phyloP scores from a whole-genome alignment of 2,888 invertebrate species.

The Oligia strigilis region DNA sequence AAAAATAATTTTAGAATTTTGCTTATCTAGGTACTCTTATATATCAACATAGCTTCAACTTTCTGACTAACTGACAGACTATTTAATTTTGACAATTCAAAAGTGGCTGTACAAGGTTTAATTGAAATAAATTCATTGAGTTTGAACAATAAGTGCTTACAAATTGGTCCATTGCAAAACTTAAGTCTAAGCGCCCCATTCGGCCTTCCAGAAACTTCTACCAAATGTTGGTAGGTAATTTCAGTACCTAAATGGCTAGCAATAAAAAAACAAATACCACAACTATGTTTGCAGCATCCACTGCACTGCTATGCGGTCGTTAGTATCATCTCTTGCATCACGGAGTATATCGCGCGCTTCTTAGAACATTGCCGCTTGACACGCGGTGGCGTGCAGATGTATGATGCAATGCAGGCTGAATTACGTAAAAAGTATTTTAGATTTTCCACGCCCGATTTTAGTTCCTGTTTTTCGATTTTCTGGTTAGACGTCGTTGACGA shows the following conservation, averaged over 20 bases:
- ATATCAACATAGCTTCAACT: no score
- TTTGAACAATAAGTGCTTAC: no score
- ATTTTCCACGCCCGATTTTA: conserved; percentile 6
- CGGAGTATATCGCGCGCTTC: conserved; percentile 23
- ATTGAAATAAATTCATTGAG: no score
- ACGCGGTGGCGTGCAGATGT: conserved; percentile 42
- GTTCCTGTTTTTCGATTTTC: conserved; percentile 6
- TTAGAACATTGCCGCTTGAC: conserved; percentile 22
- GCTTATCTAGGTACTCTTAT: no score
- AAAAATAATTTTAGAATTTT: no score
- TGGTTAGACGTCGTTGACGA: background rate
- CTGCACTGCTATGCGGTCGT: conserved; percentile 1
- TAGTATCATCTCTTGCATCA: conserved; percentile 45
- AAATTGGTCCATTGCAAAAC: no score
- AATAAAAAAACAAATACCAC: background rate
- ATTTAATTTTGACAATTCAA: no score
- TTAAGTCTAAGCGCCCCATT: no score
- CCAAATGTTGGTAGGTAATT: no score
- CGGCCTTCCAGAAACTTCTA: background rate
- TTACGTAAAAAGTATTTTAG: conserved; percentile 21
- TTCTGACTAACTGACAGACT: no score
- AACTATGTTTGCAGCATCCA: conserved; percentile 16
- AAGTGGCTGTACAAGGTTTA: no score
- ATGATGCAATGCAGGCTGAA: conserved; percentile 18
- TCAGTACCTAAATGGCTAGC: background rate